Evolutionary conservation across 1,140 invertebrate genomes (phyloP).

Genomic region (Euura saliciscinereae): DNA sequence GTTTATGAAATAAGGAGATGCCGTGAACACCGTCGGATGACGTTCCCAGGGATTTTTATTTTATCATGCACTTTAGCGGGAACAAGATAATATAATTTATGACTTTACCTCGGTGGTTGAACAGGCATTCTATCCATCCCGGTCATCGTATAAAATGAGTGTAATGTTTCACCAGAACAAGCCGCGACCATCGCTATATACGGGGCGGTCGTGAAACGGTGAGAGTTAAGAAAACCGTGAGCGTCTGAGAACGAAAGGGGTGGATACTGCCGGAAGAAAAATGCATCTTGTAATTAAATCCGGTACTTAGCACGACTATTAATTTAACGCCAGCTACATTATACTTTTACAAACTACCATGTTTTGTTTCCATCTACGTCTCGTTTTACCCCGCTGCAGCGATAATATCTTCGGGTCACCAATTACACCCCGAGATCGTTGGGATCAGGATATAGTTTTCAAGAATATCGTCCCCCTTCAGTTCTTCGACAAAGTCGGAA

Average conservation of each 20-base stretch:
- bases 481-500: too few relatives aligned
- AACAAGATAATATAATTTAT: neutral
- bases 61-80: neutral
- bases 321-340: slow-evolving; percentile 8
- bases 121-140: slow-evolving; percentile 3
- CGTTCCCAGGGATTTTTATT: neutral
- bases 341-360: neutral
- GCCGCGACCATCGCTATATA: neutral
- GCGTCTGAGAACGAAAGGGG: neutral
- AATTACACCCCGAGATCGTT: too few relatives aligned
- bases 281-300: slow-evolving; percentile 16
- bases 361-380: neutral
- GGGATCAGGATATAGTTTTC: too few relatives aligned
- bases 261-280: slow-evolving; percentile 9
- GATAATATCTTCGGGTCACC: too few relatives aligned
- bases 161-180: slow-evolving; percentile 1
- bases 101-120: neutral
- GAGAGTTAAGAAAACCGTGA: neutral
- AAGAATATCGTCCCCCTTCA: too few relatives aligned
- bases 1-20: too few relatives aligned
- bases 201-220: too few relatives aligned
- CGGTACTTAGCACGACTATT: slow-evolving; percentile 6
- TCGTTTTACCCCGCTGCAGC: too few relatives aligned
- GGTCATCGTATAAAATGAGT: neutral
- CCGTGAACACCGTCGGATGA: too few relatives aligned